Conservation (phyloP, 1,140 invertebrate species). For the Drosophila bocki region DNA sequence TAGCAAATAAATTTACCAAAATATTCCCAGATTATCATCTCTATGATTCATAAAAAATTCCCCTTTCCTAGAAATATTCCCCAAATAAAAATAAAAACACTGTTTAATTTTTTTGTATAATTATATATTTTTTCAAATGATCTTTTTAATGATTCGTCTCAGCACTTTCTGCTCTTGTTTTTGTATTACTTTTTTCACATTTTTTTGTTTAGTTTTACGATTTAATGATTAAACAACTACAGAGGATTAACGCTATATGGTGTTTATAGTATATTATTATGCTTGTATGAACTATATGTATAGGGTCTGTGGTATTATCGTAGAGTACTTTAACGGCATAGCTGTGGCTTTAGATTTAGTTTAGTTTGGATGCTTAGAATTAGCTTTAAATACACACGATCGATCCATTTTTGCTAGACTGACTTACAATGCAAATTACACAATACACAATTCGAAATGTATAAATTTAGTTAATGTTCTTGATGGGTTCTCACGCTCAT, state of each 20-base stretch:
- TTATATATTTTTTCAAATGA: slow-evolving; percentile 76
- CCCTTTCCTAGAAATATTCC: not conserved
- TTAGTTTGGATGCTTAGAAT: slow-evolving; percentile 69
- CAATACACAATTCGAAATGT: slow-evolving; percentile 59
- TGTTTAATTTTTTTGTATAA: slow-evolving; percentile 66
- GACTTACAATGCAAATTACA: slow-evolving; percentile 63
- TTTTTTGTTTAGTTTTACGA: slow-evolving; percentile 52
- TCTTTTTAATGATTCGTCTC: slow-evolving; percentile 46
- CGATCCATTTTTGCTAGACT: slow-evolving; percentile 45
- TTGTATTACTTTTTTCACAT: slow-evolving; percentile 48
- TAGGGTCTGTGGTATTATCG: slow-evolving; percentile 56
- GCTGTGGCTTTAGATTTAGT: slow-evolving; percentile 64
- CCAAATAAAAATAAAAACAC: slow-evolving; percentile 1
- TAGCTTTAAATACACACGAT: slow-evolving; percentile 59
- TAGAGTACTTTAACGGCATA: slow-evolving; percentile 78
- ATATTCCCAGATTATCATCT: not conserved
- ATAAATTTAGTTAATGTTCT: slow-evolving; percentile 56
- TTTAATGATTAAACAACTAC: slow-evolving; percentile 79
- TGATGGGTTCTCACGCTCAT: slow-evolving; percentile 49
- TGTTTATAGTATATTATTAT: slow-evolving; percentile 63
- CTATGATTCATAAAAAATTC: not conserved
- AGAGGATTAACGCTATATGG: slow-evolving; percentile 81
- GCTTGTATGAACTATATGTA: slow-evolving; percentile 69
- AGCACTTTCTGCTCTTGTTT: slow-evolving; percentile 29
- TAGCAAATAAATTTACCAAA: no score